Conservation (phyloP, 1,140 invertebrate genomes). For the Eueides isabella region DNA sequence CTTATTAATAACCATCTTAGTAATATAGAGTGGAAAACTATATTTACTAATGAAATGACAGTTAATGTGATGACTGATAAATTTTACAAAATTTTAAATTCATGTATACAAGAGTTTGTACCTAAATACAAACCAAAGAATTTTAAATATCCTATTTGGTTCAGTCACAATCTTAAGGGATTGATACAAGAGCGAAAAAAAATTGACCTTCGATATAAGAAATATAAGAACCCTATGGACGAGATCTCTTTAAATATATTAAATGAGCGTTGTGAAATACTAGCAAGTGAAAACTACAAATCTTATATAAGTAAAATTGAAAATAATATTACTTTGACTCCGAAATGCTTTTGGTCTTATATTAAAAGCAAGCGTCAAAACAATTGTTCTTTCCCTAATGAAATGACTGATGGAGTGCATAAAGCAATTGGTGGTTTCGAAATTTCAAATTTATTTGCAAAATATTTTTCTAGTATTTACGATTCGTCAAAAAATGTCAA, state of each 20-base stretch:
- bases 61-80: no score
- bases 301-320: no score
- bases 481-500: background rate
- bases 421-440: background rate
- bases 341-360: background rate
- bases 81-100: no score
- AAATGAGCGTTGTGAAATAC: background rate
- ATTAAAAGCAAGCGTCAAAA: background rate
- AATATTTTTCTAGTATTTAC: constrained; percentile 2
- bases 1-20: no score
- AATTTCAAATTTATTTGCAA: background rate
- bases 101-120: no score
- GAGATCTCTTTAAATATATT: background rate
- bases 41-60: no score
- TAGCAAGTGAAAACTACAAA: background rate
- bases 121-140: background rate
- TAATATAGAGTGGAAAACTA: no score
- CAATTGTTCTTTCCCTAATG: background rate
- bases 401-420: background rate
- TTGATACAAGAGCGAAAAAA: background rate
- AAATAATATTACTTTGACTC: background rate
- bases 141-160: background rate
- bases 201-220: background rate
- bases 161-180: background rate
- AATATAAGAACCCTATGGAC: no score